Conservation (phyloP, 1,140 invertebrate genomes). For the Brachionus rotundiformis region DNA sequence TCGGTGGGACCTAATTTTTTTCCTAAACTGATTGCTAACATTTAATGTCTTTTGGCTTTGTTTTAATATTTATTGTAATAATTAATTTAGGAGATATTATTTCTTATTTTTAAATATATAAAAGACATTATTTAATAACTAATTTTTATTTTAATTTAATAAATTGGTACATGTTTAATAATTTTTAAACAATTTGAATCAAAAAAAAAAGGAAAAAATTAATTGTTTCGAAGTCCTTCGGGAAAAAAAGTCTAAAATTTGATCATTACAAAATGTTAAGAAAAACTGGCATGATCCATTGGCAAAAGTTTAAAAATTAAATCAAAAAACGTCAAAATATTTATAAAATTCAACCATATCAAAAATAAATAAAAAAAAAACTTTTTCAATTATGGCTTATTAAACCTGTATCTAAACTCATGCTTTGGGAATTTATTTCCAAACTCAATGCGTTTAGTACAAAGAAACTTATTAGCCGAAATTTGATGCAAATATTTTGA, state of each 20-base stretch:
- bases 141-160: constrained; percentile 1
- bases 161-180: constrained; percentile 8
- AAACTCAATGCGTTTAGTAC: constrained; percentile 43
- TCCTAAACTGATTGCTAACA: too few species aligned
- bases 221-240: background rate
- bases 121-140: too few species aligned
- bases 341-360: constrained; percentile 44
- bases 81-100: too few species aligned
- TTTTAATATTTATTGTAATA: too few species aligned
- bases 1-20: constrained; percentile 52
- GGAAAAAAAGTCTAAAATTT: background rate
- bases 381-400: constrained; percentile 12
- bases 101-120: too few species aligned
- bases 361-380: background rate
- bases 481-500: constrained; percentile 38
- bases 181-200: constrained; percentile 38
- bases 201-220: constrained; percentile 4
- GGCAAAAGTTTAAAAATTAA: background rate
- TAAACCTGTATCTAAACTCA: constrained; percentile 33
- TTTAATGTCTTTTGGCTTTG: too few species aligned
- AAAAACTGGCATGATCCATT: background rate
- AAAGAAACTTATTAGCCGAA: background rate
- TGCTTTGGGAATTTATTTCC: constrained; percentile 47
- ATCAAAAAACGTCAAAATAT: constrained; percentile 14
- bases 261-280: background rate